Evolutionary conservation across 1,140 invertebrate genomes (phyloP).

Genomic region (Bathynomus jamesi): DNA sequence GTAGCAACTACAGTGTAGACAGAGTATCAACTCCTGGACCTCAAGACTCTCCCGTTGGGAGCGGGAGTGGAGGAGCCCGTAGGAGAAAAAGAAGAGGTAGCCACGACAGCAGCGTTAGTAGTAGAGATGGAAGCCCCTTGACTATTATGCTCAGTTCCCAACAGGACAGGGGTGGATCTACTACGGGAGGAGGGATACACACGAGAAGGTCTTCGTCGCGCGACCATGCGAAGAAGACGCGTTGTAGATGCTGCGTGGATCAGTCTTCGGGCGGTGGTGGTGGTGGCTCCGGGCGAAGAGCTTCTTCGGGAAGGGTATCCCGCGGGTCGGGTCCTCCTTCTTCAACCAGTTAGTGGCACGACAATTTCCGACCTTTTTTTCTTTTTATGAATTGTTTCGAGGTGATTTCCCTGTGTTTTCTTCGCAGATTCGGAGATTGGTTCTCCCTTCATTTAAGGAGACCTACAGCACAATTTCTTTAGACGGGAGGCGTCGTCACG

Average conservation of each 20-base stretch:
- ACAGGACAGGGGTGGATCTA: neutral
- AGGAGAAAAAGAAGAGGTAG: slow-evolving; percentile 20
- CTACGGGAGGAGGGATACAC: slow-evolving; percentile 38
- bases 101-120: slow-evolving; percentile 25
- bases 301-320: neutral
- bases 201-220: slow-evolving; percentile 47
- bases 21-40: slow-evolving; percentile 12
- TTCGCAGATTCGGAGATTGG: too few relatives aligned
- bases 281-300: neutral
- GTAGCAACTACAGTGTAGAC: slow-evolving; percentile 27
- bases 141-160: slow-evolving; percentile 14
- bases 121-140: slow-evolving; percentile 18
- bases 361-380: neutral
- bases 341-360: neutral
- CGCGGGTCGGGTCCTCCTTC: neutral
- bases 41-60: slow-evolving; percentile 14
- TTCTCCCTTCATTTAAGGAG: too few relatives aligned
- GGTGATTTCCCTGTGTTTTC: too few relatives aligned
- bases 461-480: too few relatives aligned
- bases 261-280: neutral
- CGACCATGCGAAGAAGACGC: slow-evolving; percentile 50
- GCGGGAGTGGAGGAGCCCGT: neutral
- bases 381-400: too few relatives aligned
- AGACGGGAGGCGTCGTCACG: too few relatives aligned
- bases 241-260: slow-evolving; percentile 46